Base-by-base conservation (phyloP, 2,888 invertebrate genomes). In the Rhyacophila evoluta region DNA sequence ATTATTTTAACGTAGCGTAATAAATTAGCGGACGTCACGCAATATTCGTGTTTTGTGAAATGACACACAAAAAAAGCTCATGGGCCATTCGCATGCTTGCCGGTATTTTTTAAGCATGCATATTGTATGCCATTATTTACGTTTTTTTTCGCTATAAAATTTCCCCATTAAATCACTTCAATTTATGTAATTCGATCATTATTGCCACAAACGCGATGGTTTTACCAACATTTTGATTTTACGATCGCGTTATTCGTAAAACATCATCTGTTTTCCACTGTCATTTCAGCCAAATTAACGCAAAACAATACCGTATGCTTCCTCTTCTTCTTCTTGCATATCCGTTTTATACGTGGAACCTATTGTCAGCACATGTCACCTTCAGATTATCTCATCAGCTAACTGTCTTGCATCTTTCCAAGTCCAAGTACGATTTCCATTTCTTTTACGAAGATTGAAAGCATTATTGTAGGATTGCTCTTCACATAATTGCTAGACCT, bases 141-240 rank as follows among this genome's bases (percentile, higher is more conserved):
- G 25, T 55, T 55, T 55, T 25, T 55, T 55, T 55, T 33, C 29
- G 29, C 29, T 33, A 33, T 33, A 6, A 33, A 33, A 4, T 33
- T 19, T 6, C 55, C 10, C 55, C 55, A 55, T 55, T 55, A 55
- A 55, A 55, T 55, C 55, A 55, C 55, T 55, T 55, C 55, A 55
- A 55, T 55, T 25, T 55, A 55, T 55, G 15, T 55, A 25, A 55
- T 55, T 55, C 19, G 55, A 55, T 55, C 55, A 55, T 55, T 55
- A 55, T 55, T 55, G 19, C 19, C 55, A 55, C 55, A 55, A 55
- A 55, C 55, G 55, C 25, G 55, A 55, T 55, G 19, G 19, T 19
- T 55, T 55, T 55, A 19, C 19, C 55, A 55, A 25, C 25, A 55
- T 55, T 55, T 25, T 4, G 10, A 8, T 55, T 55, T 55, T 55